Base-by-base conservation (phyloP, 2,888 invertebrate species). In the Hyposoter didymator region DNA sequence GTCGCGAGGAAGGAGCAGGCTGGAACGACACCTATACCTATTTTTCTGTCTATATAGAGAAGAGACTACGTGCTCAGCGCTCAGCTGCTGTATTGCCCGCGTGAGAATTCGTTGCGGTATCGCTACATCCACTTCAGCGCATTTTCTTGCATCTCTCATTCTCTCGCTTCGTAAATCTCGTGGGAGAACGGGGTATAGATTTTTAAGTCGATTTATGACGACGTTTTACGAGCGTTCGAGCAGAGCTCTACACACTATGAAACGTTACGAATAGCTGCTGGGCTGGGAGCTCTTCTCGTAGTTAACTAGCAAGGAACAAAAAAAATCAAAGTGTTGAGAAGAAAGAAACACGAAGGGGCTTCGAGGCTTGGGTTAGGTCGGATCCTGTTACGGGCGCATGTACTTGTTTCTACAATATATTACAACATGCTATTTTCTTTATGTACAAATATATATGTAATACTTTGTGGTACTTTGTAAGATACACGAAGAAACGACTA, bases 191-290 rank as follows among this genome's bases (percentile, higher is more conserved):
- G 86, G 87, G 87, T 84, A 85, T 84, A 78, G 84, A 88, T 85
- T 88, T 88, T 87, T 88, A 87, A 86, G 83, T 69, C 84, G 84
- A 88, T 87, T 88, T 88, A 88, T 81, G 87, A 88, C 82, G 84
- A 86, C 80, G 82, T 87, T 88, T 88, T 86, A 88, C 84, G 87
- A 87, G 78, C 87, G 69, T 39, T 66, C 43, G 78, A 74, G 28
- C 28, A 28, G 14, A 64, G 35, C 59, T 47, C 14, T 52, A 70
- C 19, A 59, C 47, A 39, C 35, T 35, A 12, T 35, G 49, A 5
- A 72, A 72, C 32, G 28, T 59, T 66, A 10, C 39, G 59, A 28
- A 59, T 59, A 28, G 59, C 28, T 59, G 28, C 22, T 47, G 39
- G 49, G 67, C 66, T 72, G 49, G 28, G 62, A 74, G 52, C 55